Percentiles rank a stretch among this genome's conserved stretches.
phyloP scores from a whole-genome alignment of 2,113 vertebrate genomes.

The Ammodramus savannarum region DNA sequence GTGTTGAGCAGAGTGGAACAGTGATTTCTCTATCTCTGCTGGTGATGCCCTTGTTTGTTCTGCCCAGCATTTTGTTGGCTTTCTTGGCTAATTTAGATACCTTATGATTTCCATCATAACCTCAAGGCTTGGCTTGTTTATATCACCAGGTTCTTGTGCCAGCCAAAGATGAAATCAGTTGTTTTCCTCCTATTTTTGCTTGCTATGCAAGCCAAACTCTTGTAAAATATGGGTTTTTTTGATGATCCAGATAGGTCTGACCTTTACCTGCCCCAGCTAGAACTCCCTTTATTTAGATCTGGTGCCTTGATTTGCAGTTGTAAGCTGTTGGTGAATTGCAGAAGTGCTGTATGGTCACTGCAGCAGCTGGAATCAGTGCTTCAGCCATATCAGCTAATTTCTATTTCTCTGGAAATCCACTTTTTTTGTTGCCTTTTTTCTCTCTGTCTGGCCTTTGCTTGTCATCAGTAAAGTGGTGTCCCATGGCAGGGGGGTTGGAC shows the following conservation, averaged over 20 bases:
- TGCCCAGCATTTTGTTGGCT: not conserved
- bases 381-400: not conserved
- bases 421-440: not conserved
- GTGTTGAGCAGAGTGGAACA: not conserved
- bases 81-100: not conserved
- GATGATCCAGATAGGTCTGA: not conserved
- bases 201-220: not conserved
- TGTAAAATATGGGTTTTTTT: not conserved
- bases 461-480: not conserved
- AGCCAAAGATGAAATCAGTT: not conserved
- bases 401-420: not conserved
- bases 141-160: not conserved
- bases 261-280: not conserved
- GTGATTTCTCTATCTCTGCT: not conserved
- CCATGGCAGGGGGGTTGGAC: rapidly evolving
- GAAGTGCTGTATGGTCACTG: not conserved
- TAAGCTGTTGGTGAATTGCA: not conserved
- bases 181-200: not conserved
- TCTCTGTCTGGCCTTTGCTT: not conserved
- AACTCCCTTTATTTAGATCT: not conserved
- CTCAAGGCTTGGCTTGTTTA: not conserved
- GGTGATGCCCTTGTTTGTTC: not conserved
- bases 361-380: not conserved
- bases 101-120: not conserved
- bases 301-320: not conserved